phyloP scores from a whole-genome alignment of 2,888 invertebrate species.

The Plagodis pulveraria region DNA sequence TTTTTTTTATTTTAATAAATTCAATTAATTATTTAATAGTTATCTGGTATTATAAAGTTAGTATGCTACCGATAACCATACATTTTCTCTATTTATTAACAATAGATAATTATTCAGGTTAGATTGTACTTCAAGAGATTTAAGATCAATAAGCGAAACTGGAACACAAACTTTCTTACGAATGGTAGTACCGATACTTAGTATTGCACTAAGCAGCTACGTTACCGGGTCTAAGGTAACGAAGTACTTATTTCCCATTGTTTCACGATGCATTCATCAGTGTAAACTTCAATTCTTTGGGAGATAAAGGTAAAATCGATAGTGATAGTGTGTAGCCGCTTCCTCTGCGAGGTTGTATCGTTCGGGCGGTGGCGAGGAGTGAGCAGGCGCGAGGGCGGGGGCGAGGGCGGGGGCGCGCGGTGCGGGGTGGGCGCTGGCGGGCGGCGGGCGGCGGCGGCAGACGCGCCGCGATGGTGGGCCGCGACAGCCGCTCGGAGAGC shows the following conservation, averaged over 20 bases:
- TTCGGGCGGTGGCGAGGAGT: constrained; percentile 36
- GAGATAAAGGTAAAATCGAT: constrained; percentile 62
- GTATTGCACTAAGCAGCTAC: no score
- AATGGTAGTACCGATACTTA: no score
- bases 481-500: constrained; percentile 84
- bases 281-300: constrained; percentile 21
- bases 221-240: background rate
- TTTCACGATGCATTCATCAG: constrained; percentile 27
- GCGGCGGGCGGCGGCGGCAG: constrained; percentile 69
- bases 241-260: background rate
- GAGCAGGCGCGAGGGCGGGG: constrained; percentile 47
- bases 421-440: constrained; percentile 45
- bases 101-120: no score
- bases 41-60: no score
- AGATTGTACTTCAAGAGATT: no score
- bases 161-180: no score
- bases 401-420: constrained; percentile 57
- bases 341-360: constrained; percentile 42
- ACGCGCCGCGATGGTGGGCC: constrained; percentile 85
- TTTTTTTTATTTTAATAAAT: constrained; percentile 1
- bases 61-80: no score
- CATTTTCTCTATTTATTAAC: no score
- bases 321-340: constrained; percentile 37
- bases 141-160: no score
- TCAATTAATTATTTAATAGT: background rate